These are phyloP conservation scores for Choreutis nemorana DNA, from an alignment of 2,888 invertebrate genomes.

Conservation along the genomic window DNA sequence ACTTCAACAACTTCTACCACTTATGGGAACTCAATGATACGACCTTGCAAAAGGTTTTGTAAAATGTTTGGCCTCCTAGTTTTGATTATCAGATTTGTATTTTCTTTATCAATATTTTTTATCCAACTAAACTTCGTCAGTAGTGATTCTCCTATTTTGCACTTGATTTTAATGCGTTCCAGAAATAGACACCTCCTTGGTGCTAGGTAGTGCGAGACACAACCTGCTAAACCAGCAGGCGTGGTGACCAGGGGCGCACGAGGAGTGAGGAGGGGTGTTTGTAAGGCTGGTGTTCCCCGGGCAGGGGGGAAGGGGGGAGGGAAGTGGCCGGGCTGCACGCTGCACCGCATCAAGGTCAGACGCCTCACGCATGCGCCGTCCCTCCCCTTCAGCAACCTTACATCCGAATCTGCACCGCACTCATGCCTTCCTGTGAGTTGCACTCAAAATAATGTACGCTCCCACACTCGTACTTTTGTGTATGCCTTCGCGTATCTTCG, in stretches of 20 bases:
- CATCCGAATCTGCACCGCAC: slow-evolving; percentile 35
- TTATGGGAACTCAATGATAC: too few species aligned
- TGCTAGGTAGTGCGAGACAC: slow-evolving; percentile 40
- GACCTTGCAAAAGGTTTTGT: too few species aligned
- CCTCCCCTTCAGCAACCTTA: slow-evolving; percentile 16
- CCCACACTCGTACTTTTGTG: slow-evolving; percentile 16
- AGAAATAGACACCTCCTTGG: slow-evolving; percentile 51
- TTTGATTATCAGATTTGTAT: too few species aligned
- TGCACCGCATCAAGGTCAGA: slow-evolving; percentile 62
- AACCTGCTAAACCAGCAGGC: slow-evolving; percentile 60
- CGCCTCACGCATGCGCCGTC: slow-evolving; percentile 55
- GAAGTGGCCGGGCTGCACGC: slow-evolving; percentile 42
- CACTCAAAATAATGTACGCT: slow-evolving; percentile 29
- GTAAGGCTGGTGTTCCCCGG: slow-evolving; percentile 27
- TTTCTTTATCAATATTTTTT: too few species aligned
- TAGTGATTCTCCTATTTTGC: too few species aligned
- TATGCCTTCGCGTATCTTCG: too few species aligned
- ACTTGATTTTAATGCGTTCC: slow-evolving; percentile 26
- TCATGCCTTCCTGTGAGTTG: slow-evolving; percentile 40
- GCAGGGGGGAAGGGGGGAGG: slow-evolving; percentile 17
- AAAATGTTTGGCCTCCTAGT: too few species aligned
- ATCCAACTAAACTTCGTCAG: too few species aligned
- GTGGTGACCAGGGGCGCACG: slow-evolving; percentile 35
- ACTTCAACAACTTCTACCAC: slow-evolving; percentile 6
- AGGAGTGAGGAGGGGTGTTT: slow-evolving; percentile 30